Evolutionary conservation across 2,888 invertebrate species (phyloP).

Genomic region (Priocnemis perturbator): DNA sequence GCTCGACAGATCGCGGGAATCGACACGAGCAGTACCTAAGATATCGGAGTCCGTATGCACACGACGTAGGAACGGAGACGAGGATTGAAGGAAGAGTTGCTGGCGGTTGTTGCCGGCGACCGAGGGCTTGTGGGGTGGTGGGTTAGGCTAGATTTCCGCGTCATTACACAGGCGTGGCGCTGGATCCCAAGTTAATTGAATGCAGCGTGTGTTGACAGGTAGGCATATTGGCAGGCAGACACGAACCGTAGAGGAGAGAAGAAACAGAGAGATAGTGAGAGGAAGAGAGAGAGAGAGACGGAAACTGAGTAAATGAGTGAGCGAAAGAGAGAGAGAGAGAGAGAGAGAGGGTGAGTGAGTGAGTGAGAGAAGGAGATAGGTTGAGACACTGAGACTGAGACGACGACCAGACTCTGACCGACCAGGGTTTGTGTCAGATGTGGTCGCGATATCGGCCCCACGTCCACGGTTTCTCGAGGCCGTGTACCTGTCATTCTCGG

Average conservation of each 20-base stretch:
- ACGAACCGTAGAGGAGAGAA: constrained; percentile 50
- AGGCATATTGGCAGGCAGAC: constrained; percentile 73
- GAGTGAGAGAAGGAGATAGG: constrained; percentile 18
- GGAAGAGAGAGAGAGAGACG: constrained; percentile 26
- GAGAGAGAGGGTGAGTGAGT: constrained; percentile 18
- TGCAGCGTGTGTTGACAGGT: constrained; percentile 75
- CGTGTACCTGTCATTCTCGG: constrained; percentile 75
- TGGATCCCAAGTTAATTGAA: constrained; percentile 72
- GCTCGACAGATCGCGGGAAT: too few species aligned
- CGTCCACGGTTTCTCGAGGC: constrained; percentile 64
- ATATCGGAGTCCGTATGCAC: too few species aligned
- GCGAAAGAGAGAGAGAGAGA: constrained; percentile 20
- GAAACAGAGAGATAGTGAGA: constrained; percentile 51
- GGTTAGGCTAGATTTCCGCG: constrained; percentile 67
- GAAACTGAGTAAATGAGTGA: constrained; percentile 20
- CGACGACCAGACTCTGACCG: constrained; percentile 56
- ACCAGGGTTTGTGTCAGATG: constrained; percentile 72
- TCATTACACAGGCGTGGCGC: constrained; percentile 70
- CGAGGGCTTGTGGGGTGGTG: constrained; percentile 23
- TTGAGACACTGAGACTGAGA: constrained; percentile 44
- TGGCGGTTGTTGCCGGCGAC: too few species aligned
- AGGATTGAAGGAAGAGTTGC: background rate
- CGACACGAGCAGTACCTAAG: too few species aligned
- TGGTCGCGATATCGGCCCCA: constrained; percentile 69
- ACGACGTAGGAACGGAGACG: background rate